Conservation (phyloP, 2,797 vertebrate species). For the Rhinogobio ventralis region DNA sequence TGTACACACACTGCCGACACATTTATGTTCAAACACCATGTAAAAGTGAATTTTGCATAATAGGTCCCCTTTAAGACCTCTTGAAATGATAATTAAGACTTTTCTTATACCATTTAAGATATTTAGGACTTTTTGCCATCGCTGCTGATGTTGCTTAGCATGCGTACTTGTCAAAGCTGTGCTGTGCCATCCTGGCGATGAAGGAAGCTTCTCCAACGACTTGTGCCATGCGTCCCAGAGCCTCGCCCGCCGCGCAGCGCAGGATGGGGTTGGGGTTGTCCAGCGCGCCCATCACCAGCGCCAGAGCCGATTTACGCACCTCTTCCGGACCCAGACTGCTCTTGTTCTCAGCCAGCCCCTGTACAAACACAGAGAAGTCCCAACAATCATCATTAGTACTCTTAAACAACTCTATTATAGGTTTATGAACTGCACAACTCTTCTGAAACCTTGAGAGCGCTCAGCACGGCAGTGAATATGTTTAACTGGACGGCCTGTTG, state of each 20-base stretch:
- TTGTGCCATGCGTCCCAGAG: conserved; percentile 97
- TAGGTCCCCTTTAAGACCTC: too few relatives aligned
- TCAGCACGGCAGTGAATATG: conserved; percentile 98
- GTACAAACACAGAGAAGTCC: background rate
- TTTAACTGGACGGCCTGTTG: conserved; percentile 98
- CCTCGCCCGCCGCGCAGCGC: conserved; percentile 96
- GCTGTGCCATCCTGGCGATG: conserved; percentile 98
- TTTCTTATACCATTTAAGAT: too few relatives aligned
- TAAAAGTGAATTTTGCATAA: too few relatives aligned
- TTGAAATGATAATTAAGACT: too few relatives aligned
- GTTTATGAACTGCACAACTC: background rate
- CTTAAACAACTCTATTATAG: background rate
- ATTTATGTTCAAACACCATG: too few relatives aligned
- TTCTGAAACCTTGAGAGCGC: conserved; percentile 89
- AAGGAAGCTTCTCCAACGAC: conserved; percentile 98
- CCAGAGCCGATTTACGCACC: conserved; percentile 95
- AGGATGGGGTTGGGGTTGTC: conserved; percentile 98
- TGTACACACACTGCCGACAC: too few relatives aligned
- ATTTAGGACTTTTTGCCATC: background rate
- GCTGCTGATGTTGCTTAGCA: background rate
- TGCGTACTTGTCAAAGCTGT: conserved; percentile 96
- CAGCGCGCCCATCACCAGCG: conserved; percentile 95
- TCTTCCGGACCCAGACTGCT: conserved; percentile 97
- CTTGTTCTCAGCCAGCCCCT: conserved; percentile 99
- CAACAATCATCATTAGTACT: background rate